phyloP scores from a whole-genome alignment of 2,113 vertebrate genomes.

The Enhydra lutris region DNA sequence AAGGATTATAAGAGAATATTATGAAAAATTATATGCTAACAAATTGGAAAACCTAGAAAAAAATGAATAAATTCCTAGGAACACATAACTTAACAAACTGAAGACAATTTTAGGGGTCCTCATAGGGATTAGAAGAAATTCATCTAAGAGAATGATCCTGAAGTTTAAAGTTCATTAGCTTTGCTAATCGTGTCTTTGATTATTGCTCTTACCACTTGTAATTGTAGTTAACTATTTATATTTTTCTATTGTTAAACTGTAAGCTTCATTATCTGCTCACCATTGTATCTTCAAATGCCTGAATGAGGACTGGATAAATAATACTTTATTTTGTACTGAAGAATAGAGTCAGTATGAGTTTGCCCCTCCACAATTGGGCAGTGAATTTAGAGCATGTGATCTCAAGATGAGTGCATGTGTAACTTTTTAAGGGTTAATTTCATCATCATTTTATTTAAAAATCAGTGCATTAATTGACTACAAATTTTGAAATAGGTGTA shows the following conservation, averaged over 20 bases:
- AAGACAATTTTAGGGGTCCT: background rate
- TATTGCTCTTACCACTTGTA: background rate
- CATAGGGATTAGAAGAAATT: background rate
- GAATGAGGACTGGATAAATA: background rate
- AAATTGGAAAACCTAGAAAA: background rate
- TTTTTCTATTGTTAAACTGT: conserved; percentile 31
- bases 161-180: background rate
- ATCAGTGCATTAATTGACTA: background rate
- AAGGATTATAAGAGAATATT: background rate
- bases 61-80: background rate
- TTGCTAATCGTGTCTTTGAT: background rate
- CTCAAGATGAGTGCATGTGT: background rate
- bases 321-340: background rate
- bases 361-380: background rate
- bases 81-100: background rate
- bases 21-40: background rate
- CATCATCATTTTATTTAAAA: conserved; percentile 24
- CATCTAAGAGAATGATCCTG: background rate
- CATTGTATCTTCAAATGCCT: conserved; percentile 7
- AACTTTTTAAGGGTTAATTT: background rate
- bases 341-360: background rate
- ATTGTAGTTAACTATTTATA: background rate
- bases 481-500: background rate
- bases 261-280: background rate
- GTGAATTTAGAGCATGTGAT: conserved; percentile 1